These are phyloP conservation scores for Selenia dentaria DNA, from an alignment of 2,888 invertebrate species.

Conservation along the genomic window DNA sequence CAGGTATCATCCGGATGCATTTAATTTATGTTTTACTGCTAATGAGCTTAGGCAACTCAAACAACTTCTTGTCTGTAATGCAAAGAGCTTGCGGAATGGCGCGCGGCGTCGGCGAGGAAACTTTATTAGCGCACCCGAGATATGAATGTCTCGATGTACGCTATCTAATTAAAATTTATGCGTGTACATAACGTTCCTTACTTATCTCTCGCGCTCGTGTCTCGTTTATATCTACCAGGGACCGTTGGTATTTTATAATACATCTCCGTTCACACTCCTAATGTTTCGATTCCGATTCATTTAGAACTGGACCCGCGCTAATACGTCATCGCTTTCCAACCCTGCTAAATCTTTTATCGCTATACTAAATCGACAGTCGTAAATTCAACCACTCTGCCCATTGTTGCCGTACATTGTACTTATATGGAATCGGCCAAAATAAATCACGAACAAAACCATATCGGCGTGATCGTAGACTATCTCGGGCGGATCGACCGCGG, in stretches of 20 bases:
- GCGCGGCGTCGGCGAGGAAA: slow-evolving; percentile 31
- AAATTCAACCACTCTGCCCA: slow-evolving; percentile 71
- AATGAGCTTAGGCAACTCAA: slow-evolving; percentile 24
- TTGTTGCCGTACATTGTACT: slow-evolving; percentile 76
- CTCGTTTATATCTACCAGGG: slow-evolving; percentile 38
- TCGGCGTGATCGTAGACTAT: slow-evolving; percentile 78
- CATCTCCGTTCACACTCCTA: slow-evolving; percentile 30
- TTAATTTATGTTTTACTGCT: slow-evolving; percentile 24
- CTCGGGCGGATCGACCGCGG: slow-evolving; percentile 63
- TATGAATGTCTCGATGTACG: slow-evolving; percentile 47
- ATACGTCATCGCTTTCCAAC: slow-evolving; percentile 47
- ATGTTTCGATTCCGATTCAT: slow-evolving; percentile 30
- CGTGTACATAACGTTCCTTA: slow-evolving; percentile 50
- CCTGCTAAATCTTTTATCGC: slow-evolving; percentile 73
- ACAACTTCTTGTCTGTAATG: slow-evolving; percentile 19
- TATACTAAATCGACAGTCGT: slow-evolving; percentile 79
- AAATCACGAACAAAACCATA: slow-evolving; percentile 82
- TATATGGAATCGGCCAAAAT: slow-evolving; percentile 81
- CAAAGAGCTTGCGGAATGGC: slow-evolving; percentile 32
- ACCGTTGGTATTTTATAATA: slow-evolving; percentile 39
- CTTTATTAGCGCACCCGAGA: slow-evolving; percentile 51
- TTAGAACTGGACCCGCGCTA: slow-evolving; percentile 43
- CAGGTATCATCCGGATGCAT: slow-evolving; percentile 6
- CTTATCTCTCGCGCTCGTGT: slow-evolving; percentile 47
- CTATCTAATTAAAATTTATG: slow-evolving; percentile 64